Evolutionary conservation across 2,888 invertebrate genomes (phyloP).

Genomic region (Anthrax anthrax): DNA sequence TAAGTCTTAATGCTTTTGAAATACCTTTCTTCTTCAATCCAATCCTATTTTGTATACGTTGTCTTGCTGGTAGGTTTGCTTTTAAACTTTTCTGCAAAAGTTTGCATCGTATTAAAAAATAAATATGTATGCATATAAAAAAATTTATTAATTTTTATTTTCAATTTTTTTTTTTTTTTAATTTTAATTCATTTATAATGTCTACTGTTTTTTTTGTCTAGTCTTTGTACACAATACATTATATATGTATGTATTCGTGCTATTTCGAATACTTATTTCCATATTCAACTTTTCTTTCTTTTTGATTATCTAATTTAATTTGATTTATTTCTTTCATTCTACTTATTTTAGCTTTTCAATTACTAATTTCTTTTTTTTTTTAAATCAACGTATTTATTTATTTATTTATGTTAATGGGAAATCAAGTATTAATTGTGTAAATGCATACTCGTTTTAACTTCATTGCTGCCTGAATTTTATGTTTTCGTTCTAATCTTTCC

Average conservation of each 20-base stretch:
- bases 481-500: slow-evolving; percentile 29
- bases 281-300: no score
- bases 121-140: neutral
- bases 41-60: slow-evolving; percentile 16
- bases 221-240: no score
- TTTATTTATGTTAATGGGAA: neutral
- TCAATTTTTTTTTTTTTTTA: slow-evolving; percentile 1
- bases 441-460: slow-evolving; percentile 33
- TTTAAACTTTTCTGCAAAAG: slow-evolving; percentile 35
- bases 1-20: slow-evolving; percentile 27
- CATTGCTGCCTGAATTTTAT: slow-evolving; percentile 30
- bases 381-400: no score
- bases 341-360: no score
- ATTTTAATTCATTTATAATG: no score
- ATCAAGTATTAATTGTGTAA: neutral
- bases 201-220: no score
- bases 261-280: no score
- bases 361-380: no score
- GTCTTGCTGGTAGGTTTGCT: slow-evolving; percentile 15
- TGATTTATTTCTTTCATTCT: neutral
- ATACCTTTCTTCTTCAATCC: slow-evolving; percentile 21
- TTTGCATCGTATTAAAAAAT: slow-evolving; percentile 11
- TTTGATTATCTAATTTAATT: neutral
- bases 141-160: no score
- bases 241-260: no score